Evolutionary conservation across 2,888 invertebrate genomes (phyloP).

Genomic region (Melangyna quadrimaculata): DNA sequence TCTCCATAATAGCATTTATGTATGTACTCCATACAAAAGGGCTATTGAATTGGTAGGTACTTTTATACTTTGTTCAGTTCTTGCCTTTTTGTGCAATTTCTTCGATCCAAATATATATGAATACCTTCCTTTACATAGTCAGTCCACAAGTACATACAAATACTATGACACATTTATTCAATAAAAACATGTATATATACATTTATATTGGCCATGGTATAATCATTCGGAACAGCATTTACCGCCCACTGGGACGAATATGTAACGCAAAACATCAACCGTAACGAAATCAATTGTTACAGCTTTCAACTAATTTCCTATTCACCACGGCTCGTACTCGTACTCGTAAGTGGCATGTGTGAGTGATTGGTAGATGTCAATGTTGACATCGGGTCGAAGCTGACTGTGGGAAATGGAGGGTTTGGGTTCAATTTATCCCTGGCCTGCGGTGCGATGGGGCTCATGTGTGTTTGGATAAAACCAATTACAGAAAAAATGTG

Average conservation of each 20-base stretch:
- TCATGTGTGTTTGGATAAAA: slow-evolving; percentile 24
- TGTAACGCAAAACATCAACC: slow-evolving; percentile 46
- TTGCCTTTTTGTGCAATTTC: slow-evolving; percentile 18
- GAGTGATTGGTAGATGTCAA: slow-evolving; percentile 52
- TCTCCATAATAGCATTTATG: not conserved
- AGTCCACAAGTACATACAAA: not conserved
- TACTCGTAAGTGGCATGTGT: slow-evolving; percentile 35
- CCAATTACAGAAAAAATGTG: slow-evolving; percentile 21
- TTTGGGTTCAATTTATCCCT: not conserved
- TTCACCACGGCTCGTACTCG: slow-evolving; percentile 5
- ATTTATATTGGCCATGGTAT: not conserved
- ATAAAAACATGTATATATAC: not conserved
- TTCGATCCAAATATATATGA: not conserved
- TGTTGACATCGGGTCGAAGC: slow-evolving; percentile 32
- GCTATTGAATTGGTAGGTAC: slow-evolving; percentile 26
- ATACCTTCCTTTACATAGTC: not conserved
- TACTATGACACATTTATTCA: not conserved
- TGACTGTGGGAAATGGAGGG: not conserved
- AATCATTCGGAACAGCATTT: not conserved
- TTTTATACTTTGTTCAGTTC: slow-evolving; percentile 15
- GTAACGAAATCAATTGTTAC: slow-evolving; percentile 57
- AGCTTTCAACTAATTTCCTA: slow-evolving; percentile 61
- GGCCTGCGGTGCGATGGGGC: not conserved
- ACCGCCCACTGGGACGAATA: slow-evolving; percentile 41
- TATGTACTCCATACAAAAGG: not conserved